Conservation (phyloP, 2,113 vertebrate genomes). For the Callorhinus ursinus region DNA sequence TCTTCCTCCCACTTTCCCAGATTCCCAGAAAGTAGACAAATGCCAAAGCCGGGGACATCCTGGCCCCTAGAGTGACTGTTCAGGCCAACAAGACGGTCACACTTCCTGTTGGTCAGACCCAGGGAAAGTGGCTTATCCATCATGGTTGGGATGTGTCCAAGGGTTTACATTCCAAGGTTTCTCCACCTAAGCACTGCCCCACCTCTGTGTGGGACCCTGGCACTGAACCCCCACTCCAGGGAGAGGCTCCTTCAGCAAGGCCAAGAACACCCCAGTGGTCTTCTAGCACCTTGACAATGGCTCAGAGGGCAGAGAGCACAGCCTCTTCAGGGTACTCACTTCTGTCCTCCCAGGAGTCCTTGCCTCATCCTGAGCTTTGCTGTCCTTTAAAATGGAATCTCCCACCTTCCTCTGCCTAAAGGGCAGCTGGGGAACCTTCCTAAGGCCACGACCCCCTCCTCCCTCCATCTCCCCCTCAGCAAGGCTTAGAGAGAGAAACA, state of each 20-base stretch:
- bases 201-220: background rate
- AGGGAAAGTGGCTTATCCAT: background rate
- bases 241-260: background rate
- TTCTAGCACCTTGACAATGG: background rate
- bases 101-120: background rate
- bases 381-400: background rate
- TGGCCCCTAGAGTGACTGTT: background rate
- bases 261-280: background rate
- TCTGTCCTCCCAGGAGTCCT: background rate
- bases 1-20: background rate
- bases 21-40: background rate
- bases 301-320: background rate
- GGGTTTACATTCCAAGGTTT: no score
- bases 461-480: conserved; percentile 42
- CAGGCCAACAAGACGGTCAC: background rate
- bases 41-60: background rate
- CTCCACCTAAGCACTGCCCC: background rate
- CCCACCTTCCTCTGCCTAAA: background rate
- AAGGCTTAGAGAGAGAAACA: conserved; percentile 78
- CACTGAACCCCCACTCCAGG: background rate
- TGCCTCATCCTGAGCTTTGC: background rate
- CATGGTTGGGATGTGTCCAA: background rate
- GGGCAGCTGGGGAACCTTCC: background rate
- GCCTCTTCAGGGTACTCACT: background rate
- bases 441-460: background rate